A percentile compares a stretch with the other conserved stretches of the same genome.
Conservation (phyloP, 1,140 invertebrate species). For the Chironomus tepperi region DNA sequence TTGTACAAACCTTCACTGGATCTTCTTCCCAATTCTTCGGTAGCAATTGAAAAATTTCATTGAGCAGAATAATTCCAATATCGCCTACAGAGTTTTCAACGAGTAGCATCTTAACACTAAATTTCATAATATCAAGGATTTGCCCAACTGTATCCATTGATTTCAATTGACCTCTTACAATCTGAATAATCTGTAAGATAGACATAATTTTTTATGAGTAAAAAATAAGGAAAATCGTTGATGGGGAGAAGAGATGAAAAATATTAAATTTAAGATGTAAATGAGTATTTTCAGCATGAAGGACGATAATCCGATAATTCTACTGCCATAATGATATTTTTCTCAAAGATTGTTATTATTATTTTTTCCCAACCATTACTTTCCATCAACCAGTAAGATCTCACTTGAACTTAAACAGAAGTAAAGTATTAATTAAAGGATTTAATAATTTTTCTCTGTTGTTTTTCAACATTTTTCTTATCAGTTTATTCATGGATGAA, state of each 20-base stretch:
- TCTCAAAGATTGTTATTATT: too few species aligned
- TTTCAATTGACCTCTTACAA: not conserved
- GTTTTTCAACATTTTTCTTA: too few species aligned
- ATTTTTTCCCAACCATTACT: too few species aligned
- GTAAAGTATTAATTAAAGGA: too few species aligned
- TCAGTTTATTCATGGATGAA: too few species aligned
- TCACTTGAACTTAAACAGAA: too few species aligned
- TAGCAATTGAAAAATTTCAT: not conserved
- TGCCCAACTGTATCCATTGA: not conserved
- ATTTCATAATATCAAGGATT: not conserved
- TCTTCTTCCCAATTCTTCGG: not conserved
- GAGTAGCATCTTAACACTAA: not conserved
- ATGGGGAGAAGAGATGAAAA: not conserved
- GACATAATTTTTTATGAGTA: not conserved
- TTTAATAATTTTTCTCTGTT: too few species aligned
- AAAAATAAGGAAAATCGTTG: not conserved
- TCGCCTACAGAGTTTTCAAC: not conserved
- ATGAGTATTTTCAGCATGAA: not conserved
- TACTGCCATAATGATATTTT: too few species aligned
- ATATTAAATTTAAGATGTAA: conserved; percentile 2
- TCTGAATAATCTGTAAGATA: not conserved
- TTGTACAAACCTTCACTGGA: not conserved
- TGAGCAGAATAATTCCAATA: not conserved
- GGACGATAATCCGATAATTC: too few species aligned
- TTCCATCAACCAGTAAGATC: too few species aligned